Percentiles rank a stretch among this genome's conserved stretches.
Conservation (phyloP, 2,797 vertebrate species). For the Loriculus beryllinus region DNA sequence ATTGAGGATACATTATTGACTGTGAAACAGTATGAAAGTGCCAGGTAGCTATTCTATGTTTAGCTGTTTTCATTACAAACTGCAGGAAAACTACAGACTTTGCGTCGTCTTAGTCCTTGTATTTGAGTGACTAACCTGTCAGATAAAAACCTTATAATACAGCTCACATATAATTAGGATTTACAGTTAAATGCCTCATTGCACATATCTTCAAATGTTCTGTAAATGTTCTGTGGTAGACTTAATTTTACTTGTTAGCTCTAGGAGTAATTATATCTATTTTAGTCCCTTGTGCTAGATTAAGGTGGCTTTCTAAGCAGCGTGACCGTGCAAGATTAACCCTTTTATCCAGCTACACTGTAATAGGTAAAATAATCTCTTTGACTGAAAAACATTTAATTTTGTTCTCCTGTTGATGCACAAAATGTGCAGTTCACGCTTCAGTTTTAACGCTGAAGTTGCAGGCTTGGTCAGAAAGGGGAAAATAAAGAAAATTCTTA, state of each 20-base stretch:
- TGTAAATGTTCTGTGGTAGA: background rate
- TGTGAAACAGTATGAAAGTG: constrained; percentile 95
- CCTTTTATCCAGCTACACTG: background rate
- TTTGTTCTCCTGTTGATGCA: background rate
- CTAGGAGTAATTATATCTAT: background rate
- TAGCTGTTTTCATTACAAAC: background rate
- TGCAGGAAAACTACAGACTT: too few species aligned
- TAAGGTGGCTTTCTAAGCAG: background rate
- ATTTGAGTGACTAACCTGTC: background rate
- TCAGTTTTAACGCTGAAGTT: background rate
- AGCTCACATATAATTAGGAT: background rate
- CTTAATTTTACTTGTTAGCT: background rate
- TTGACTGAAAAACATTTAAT: background rate
- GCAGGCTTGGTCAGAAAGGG: background rate
- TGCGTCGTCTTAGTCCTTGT: background rate
- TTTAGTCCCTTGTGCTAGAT: background rate
- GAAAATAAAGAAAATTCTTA: background rate
- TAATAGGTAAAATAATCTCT: background rate
- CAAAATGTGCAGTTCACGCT: background rate
- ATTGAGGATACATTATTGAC: constrained; percentile 97
- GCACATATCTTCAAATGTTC: background rate
- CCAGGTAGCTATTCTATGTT: constrained; percentile 82
- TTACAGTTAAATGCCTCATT: background rate
- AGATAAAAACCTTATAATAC: background rate
- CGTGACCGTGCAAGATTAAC: background rate